These are phyloP conservation scores for Eledona agricola DNA, from an alignment of 2,888 invertebrate genomes.

Conservation along the genomic window DNA sequence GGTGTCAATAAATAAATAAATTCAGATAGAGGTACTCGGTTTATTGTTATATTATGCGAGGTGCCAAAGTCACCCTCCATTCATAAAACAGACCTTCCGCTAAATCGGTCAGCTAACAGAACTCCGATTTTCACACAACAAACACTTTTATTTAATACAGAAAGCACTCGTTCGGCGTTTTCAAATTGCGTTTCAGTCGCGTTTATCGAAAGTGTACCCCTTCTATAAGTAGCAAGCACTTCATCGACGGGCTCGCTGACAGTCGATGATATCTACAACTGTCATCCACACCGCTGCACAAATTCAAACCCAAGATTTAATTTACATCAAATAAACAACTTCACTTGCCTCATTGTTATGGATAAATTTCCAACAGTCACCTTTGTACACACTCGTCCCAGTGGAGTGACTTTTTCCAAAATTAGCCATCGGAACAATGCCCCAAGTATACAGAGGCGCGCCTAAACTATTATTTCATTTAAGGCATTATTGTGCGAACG, in stretches of 20 bases:
- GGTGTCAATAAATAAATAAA: slow-evolving; percentile 24
- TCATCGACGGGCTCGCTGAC: slow-evolving; percentile 28
- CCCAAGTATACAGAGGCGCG: slow-evolving; percentile 9
- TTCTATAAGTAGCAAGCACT: slow-evolving; percentile 28
- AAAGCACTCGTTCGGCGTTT: too few relatives aligned
- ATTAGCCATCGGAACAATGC: slow-evolving; percentile 18
- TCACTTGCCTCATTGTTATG: slow-evolving; percentile 18
- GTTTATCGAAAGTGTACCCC: slow-evolving; percentile 10
- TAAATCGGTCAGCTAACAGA: slow-evolving; percentile 1
- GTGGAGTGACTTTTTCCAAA: slow-evolving; percentile 9
- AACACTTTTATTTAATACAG: slow-evolving; percentile 14
- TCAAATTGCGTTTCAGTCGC: too few relatives aligned
- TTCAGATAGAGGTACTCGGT: slow-evolving; percentile 7
- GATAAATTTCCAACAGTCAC: slow-evolving; percentile 20
- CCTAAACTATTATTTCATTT: slow-evolving; percentile 6
- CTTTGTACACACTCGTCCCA: slow-evolving; percentile 25
- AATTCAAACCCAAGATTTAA: slow-evolving; percentile 19
- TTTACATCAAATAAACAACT: slow-evolving; percentile 33
- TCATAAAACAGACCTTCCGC: slow-evolving; percentile 18
- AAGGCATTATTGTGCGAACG: slow-evolving; percentile 1
- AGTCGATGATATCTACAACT: slow-evolving; percentile 31
- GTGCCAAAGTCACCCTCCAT: slow-evolving; percentile 32
- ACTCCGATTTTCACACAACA: slow-evolving; percentile 4
- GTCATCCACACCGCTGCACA: slow-evolving; percentile 30
- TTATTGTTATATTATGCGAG: slow-evolving; percentile 30